Evolutionary conservation across 2,797 vertebrate species (phyloP), one percentile per base, ranked within the genome.

Genomic region (Pagetopsis macropterus): DNA sequence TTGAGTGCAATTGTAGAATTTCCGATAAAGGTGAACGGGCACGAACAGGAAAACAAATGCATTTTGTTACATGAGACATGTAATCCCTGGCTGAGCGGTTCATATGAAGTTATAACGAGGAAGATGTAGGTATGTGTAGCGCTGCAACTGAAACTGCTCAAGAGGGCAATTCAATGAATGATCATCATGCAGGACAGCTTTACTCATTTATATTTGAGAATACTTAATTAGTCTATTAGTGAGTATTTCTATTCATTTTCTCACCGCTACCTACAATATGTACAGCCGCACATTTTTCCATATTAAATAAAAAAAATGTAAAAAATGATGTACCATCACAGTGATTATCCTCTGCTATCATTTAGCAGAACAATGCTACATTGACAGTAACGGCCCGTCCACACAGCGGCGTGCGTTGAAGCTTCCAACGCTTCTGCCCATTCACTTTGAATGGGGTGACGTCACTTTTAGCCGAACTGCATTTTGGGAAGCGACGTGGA

Each of bases 141-240:
- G 3, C 48, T 31, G 44, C 44, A 60, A 49, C 23, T 13, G 9
- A 65, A 62, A 68, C 50, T 31, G 44, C 68, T 72, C 16, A 65
- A 74, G 46, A 73, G 40, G 49, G 12, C 54, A 63, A 75, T 78
- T 78, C 57, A 61, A 70, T 56, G 21, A 78, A 75, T 74, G 54
- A 74, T 79, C 71, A 77, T 45, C 69, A 63, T 33, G 57, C 41
- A 70, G 23, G n/a, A 33, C 21, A 21, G 21, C 54, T 46, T 70
- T 63, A 56, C 17, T 48, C 4, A 76, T 81, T 71, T 70, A 66
- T 23, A 51, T 61, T 21, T 40, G 5, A 63, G 56, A 70, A 66
- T 63, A 60, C 49, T 61, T 56, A 31, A 68, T 78, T 75, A 65
- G 50, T 41, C 40, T 49, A 50, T 63, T 37, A 74, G 45, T 55